A percentile compares a stretch with the other conserved stretches of the same genome.
These are phyloP conservation scores for Vultur gryphus DNA, from an alignment of 2,797 vertebrate species.

Conservation along the genomic window DNA sequence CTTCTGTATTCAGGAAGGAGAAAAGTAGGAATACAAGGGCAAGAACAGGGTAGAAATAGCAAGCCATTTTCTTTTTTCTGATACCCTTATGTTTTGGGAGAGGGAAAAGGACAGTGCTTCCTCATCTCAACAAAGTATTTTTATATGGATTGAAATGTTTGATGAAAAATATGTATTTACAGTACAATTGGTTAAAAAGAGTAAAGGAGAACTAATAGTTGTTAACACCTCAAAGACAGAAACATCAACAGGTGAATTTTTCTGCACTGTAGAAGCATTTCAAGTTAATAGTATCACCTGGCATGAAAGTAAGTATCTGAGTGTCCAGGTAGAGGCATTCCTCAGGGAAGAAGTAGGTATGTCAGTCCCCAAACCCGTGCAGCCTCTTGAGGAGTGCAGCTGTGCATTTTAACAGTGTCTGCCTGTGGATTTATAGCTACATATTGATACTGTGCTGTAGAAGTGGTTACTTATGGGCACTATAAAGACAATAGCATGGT, in stretches of 20 bases:
- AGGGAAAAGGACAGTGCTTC: neutral
- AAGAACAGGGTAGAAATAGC: neutral
- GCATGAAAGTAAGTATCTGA: neutral
- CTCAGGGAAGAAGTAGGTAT: neutral
- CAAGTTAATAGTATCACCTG: neutral
- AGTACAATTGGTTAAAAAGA: neutral
- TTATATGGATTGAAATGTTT: neutral
- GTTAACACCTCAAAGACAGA: neutral
- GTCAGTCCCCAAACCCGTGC: neutral
- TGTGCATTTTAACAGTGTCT: neutral
- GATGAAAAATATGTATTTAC: neutral
- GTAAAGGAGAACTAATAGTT: neutral
- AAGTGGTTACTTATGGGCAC: neutral
- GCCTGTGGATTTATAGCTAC: neutral
- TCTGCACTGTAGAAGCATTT: neutral
- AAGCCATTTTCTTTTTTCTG: neutral
- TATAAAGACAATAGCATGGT: neutral
- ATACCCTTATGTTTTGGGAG: neutral
- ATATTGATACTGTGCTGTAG: neutral
- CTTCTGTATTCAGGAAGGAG: neutral
- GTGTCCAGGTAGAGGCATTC: neutral
- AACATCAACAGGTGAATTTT: neutral
- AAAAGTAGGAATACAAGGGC: neutral
- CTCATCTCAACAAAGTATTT: neutral
- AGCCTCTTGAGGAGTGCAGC: neutral